phyloP scores from a whole-genome alignment of 2,113 vertebrate genomes.

The Phalacrocorax carbo region DNA sequence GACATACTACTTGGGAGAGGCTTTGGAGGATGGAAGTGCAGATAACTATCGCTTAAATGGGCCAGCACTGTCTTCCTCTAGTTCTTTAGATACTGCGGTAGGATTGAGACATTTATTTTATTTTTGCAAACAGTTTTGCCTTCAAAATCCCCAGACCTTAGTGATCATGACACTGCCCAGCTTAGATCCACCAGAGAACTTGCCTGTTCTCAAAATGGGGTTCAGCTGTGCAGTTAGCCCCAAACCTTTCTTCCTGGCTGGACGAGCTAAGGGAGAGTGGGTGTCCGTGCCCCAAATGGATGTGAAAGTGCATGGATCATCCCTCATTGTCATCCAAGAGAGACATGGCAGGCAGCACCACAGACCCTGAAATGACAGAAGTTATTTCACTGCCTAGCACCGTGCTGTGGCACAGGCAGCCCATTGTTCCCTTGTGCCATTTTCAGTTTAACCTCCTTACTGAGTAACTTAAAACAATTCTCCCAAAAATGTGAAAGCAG shows the following conservation, averaged over 20 bases:
- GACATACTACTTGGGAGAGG: neutral
- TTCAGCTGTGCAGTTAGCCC: neutral
- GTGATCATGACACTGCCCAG: neutral
- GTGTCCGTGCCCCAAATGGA: neutral
- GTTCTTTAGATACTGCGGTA: neutral
- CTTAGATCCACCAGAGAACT: neutral
- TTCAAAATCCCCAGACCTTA: neutral
- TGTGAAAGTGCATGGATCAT: neutral
- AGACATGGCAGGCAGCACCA: neutral
- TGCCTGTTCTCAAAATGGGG: neutral
- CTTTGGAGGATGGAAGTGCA: neutral
- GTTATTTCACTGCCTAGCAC: neutral
- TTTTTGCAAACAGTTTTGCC: neutral
- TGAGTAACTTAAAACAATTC: neutral
- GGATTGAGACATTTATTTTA: neutral
- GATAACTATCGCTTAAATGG: neutral
- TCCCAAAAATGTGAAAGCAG: neutral
- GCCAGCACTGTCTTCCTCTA: neutral
- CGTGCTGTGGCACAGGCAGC: rapidly evolving
- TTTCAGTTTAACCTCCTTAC: neutral
- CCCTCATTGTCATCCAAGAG: neutral
- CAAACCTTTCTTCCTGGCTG: neutral
- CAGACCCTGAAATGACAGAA: neutral
- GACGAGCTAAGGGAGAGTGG: rapidly evolving
- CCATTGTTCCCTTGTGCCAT: rapidly evolving